These are phyloP conservation scores for Heliocidaris erythrogramma DNA, from an alignment of 35 echinoderm and acorn worm species.

Conservation along the genomic window DNA sequence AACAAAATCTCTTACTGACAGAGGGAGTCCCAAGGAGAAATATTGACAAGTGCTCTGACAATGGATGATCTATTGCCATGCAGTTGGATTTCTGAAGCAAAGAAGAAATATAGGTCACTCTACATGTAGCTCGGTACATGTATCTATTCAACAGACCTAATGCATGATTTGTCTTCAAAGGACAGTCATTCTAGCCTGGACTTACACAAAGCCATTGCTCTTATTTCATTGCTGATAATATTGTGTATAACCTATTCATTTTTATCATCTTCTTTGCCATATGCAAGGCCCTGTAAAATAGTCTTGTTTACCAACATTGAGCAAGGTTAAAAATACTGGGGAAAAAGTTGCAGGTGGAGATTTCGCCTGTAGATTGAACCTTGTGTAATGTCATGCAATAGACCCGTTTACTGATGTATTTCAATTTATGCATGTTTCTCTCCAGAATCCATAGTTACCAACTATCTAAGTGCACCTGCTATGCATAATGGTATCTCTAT, in stretches of 20 bases:
- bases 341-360: no score
- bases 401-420: no score
- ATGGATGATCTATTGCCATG: neutral
- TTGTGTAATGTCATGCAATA: no score
- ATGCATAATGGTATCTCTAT: no score
- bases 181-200: neutral
- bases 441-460: no score
- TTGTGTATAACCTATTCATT: neutral
- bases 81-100: neutral
- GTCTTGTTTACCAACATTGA: neutral
- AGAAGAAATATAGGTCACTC: neutral
- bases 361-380: no score
- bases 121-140: neutral
- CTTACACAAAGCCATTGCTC: neutral
- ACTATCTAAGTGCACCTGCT: no score
- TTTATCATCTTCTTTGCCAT: neutral
- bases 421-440: no score
- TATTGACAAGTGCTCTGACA: neutral
- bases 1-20: neutral
- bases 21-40: neutral
- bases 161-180: neutral
- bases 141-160: neutral
- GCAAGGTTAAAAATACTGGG: no score
- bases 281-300: neutral
- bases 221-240: neutral